Evolutionary conservation across 2,113 vertebrate genomes (phyloP), one percentile per base, ranked within the genome.

Genomic region (Paralichthys olivaceus): DNA sequence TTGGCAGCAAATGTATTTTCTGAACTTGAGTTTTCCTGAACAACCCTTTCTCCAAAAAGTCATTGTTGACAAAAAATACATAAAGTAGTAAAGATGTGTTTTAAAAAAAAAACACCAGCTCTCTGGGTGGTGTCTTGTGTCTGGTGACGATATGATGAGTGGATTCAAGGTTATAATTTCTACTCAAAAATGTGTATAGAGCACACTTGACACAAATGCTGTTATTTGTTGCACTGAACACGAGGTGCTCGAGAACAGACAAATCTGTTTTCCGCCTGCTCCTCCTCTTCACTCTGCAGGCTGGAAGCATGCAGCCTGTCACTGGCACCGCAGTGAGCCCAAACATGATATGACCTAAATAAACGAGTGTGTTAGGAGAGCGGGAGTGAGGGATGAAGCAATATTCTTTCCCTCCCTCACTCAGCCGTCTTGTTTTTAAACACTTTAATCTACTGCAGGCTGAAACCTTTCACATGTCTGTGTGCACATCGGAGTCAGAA

Each of bases 341-440:
- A 86, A 88, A 91, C 77, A 83, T 80, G 83, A 91, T 85, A 76
- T 93, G 93, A 93, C 93, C 91, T 90, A 90, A 92, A 94, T 94
- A 92, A 90, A 90, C 81, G 57, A 54, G 75, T 64, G 77, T 40
- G 51, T 57, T 79, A 11, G 15, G 29, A 79, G 81, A 65, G 60
- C 22, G 19, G 20, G 68, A 49, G 57, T 29, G 68, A 72, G 56
- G 26, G 68, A 69, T 84, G 80, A 79, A 84, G 80, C 60, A 72
- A 72, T 66, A 23, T 76, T 66, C 64, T 37, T 61, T 66, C 40
- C 58, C 62, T 47, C 59, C 47, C 58, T 76, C 70, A 17, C 71
- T 79, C 69, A 11, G 62, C 63, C n/a, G 40, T 80, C 78, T 85
- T 82, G 71, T 80, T 85, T 82, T 72, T 67, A 87, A 80, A 77